Percentiles rank a stretch among this genome's conserved stretches.
Evolutionary conservation across 2,113 vertebrate genomes (phyloP).

Genomic region (Acrocephalus kingi): DNA sequence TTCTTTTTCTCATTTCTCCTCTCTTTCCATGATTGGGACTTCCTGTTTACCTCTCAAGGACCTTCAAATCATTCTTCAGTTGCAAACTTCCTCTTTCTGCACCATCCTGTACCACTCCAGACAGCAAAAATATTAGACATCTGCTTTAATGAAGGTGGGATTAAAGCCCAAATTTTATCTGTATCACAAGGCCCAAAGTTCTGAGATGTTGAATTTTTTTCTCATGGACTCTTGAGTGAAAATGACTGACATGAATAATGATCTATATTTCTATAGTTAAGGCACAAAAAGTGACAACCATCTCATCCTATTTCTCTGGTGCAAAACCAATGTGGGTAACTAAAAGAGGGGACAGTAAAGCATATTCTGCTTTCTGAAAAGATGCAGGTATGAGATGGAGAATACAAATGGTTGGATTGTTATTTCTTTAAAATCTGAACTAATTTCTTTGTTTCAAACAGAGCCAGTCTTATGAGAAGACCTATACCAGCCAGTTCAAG

Average conservation of each 20-base stretch:
- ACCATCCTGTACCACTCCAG: background rate
- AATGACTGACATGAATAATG: background rate
- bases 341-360: background rate
- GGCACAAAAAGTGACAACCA: background rate
- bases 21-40: slow-evolving; percentile 3
- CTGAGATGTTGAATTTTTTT: background rate
- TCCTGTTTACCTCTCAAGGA: slow-evolving; percentile 33
- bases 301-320: background rate
- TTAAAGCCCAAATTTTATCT: background rate
- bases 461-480: background rate
- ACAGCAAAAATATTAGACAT: background rate
- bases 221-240: background rate
- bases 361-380: background rate
- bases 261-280: background rate
- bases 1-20: background rate
- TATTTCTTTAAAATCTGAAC: background rate
- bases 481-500: background rate
- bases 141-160: background rate
- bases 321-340: background rate
- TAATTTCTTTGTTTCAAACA: background rate
- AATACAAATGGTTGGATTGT: background rate
- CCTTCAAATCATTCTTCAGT: slow-evolving; percentile 13
- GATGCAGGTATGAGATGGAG: background rate
- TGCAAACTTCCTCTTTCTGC: background rate
- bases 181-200: background rate